Evolutionary conservation across 2,888 invertebrate genomes (phyloP), one percentile per base, ranked within the genome.

Genomic region (Aleiodes alternator): DNA sequence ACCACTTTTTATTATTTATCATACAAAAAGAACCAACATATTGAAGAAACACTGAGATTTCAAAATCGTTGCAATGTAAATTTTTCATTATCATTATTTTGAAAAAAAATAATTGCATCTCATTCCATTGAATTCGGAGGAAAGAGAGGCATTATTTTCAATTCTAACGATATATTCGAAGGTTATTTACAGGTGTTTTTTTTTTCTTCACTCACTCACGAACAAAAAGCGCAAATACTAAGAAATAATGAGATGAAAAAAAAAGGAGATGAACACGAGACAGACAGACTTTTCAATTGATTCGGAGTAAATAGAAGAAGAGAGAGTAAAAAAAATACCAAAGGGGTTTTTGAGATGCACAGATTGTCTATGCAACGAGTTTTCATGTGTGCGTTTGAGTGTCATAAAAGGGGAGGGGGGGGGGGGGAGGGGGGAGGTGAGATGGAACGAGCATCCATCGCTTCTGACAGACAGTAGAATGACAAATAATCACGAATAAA

Each of bases 241-340:
- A 43, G 9, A 43, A 43, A 43, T 43, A 43, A 43, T 7, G 9
- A 7, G 43, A 43, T 11, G 7, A 43, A 8, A 8, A 43, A 56
- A 11, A 56, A 29, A 8, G 11, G n/a, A 14, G 9, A 16, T 55
- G 7, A 14, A 55, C 12, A n/a, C 7, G 23, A 55, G 16, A 55
- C 23, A 71, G 43, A 70, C 66, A 76, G 61, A 66, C 70, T 56
- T 70, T 73, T 76, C 69, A 73, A 74, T 69, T 64, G 55, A 73
- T 72, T 73, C 50, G 16, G 55, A 16, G n/a, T 73, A 72, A 70
- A 61, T 74, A 59, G 72, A 57, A 70, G 66, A 73, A 69, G 72
- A 68, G 73, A 76, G 69, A 55, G 72, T 68, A 75, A 71, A 75
- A 56, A 71, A 72, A 72, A 76, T 70, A 78, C 75, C 43, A 43